Conservation (phyloP, 2,113 vertebrate species). For the Argyrosomus japonicus region DNA sequence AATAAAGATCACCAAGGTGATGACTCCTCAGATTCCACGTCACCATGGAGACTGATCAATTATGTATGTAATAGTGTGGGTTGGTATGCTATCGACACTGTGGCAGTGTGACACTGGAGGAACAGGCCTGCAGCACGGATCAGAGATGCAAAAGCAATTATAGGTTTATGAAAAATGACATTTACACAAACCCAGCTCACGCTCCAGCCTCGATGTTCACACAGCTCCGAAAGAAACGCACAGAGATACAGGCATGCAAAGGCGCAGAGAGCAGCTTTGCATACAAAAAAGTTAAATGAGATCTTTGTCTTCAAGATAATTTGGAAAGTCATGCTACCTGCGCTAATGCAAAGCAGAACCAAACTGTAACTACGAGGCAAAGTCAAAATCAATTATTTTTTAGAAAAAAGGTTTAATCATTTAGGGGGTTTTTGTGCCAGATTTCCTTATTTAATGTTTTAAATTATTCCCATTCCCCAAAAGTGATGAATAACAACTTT, state of each 20-base stretch:
- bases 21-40: conserved; percentile 9
- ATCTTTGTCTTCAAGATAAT: background rate
- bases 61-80: conserved; percentile 21
- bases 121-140: conserved; percentile 23
- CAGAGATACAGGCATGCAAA: background rate
- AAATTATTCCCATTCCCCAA: background rate
- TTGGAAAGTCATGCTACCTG: background rate
- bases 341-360: background rate
- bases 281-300: background rate
- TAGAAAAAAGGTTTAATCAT: background rate
- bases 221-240: background rate
- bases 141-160: conserved; percentile 42
- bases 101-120: conserved; percentile 28
- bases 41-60: conserved; percentile 52
- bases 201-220: background rate
- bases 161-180: conserved; percentile 53
- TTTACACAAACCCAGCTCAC: conserved; percentile 29
- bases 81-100: conserved; percentile 47
- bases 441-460: background rate
- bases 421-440: background rate
- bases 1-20: background rate
- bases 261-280: background rate
- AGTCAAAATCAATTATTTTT: background rate
- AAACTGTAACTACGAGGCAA: background rate
- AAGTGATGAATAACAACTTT: background rate